These are phyloP conservation scores for Eulemur albifrons DNA, from an alignment of 2,797 vertebrate species.

Conservation along the genomic window DNA sequence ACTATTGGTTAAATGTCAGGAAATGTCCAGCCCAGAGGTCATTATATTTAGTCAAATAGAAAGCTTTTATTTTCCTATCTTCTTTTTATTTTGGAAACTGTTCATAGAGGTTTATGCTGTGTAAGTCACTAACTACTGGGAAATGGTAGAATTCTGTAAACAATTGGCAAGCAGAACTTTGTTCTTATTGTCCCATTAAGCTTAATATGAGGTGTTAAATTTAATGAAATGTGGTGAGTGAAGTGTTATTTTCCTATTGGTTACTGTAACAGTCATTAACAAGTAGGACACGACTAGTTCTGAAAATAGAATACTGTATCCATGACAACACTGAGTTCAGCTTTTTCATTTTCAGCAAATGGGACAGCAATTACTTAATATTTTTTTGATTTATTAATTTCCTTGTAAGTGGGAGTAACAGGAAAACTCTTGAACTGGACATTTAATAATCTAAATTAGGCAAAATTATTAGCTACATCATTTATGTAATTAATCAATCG, in stretches of 20 bases:
- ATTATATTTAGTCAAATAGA: conserved; percentile 70
- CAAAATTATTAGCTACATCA: conserved; percentile 36
- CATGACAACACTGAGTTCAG: conserved; percentile 83
- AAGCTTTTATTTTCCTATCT: conserved; percentile 68
- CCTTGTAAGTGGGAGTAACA: conserved; percentile 53
- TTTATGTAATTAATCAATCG: not conserved
- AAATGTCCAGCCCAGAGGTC: conserved; percentile 62
- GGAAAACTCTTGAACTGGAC: conserved; percentile 56
- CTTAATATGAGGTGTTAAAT: conserved; percentile 82
- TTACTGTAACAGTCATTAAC: conserved; percentile 81
- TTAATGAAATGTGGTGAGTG: conserved; percentile 83
- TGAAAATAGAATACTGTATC: conserved; percentile 83
- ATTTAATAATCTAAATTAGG: conserved; percentile 56
- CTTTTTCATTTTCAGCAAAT: conserved; percentile 80
- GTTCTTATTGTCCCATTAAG: conserved; percentile 76
- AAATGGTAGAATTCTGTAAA: conserved; percentile 63
- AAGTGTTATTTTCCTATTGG: conserved; percentile 83
- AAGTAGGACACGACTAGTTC: conserved; percentile 74
- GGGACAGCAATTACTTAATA: conserved; percentile 77
- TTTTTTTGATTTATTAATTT: conserved; percentile 78
- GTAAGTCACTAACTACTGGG: conserved; percentile 15
- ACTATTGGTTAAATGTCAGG: conserved; percentile 68
- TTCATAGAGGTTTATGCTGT: conserved; percentile 33
- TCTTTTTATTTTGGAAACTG: conserved; percentile 47
- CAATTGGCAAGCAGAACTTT: conserved; percentile 73